Evolutionary conservation across 2,113 vertebrate genomes (phyloP).

Genomic region (Chroicocephalus ridibundus): DNA sequence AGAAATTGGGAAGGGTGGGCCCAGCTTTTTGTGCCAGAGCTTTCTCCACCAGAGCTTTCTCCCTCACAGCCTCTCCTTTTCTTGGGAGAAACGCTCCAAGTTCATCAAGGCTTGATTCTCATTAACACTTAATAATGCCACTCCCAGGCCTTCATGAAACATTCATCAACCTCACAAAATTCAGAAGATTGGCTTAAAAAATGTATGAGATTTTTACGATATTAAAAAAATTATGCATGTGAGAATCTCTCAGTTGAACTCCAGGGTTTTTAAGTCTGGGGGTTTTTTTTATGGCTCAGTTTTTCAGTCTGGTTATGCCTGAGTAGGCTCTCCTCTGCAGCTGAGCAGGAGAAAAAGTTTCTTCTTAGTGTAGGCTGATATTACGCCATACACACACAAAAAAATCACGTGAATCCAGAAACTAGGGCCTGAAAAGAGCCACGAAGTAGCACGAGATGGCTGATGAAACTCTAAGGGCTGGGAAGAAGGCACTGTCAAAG

Average conservation of each 20-base stretch:
- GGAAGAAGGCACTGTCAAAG: neutral
- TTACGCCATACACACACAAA: neutral
- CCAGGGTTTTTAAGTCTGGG: neutral
- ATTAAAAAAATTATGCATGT: neutral
- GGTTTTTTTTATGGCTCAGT: neutral
- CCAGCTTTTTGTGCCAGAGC: neutral
- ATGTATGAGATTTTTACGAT: constrained; percentile 42
- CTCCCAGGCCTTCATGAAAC: constrained; percentile 19
- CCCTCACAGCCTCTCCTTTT: neutral
- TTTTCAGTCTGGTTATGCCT: neutral
- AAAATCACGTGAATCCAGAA: neutral
- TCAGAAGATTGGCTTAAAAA: constrained; percentile 18
- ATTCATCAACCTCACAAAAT: constrained; percentile 11
- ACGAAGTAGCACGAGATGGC: neutral
- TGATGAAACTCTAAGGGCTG: neutral
- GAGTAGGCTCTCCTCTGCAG: neutral
- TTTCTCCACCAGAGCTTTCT: neutral
- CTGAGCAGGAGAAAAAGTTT: neutral
- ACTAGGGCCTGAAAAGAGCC: neutral
- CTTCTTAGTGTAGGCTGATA: neutral
- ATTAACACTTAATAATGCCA: constrained; percentile 40
- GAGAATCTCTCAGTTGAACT: neutral
- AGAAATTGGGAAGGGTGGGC: neutral
- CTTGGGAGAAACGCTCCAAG: neutral
- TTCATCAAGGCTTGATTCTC: constrained; percentile 38